Conservation (phyloP, 1,140 invertebrate species). For the Cydia amplana region DNA sequence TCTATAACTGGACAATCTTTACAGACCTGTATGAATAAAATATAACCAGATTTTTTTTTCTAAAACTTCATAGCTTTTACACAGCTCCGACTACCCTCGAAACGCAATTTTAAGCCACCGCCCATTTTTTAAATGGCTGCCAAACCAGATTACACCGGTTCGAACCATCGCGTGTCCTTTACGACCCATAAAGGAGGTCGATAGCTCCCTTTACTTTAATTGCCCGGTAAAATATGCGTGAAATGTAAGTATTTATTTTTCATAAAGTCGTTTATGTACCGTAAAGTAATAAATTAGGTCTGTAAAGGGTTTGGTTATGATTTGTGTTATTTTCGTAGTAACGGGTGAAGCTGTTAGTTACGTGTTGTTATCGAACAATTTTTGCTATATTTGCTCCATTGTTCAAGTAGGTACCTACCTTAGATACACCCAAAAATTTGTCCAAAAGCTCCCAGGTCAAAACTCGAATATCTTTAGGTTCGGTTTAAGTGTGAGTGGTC, state of each 20-base stretch:
- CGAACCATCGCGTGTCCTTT: conserved; percentile 52
- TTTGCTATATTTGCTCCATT: background rate
- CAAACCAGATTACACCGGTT: conserved; percentile 12
- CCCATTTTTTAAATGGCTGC: conserved; percentile 8
- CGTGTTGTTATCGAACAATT: background rate
- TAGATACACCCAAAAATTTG: no score
- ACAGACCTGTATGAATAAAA: no score
- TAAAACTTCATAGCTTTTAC: background rate
- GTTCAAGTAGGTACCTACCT: no score
- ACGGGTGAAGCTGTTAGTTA: background rate
- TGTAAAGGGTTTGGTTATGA: conserved; percentile 24
- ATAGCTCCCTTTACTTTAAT: conserved; percentile 56
- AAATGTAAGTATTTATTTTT: conserved; percentile 51
- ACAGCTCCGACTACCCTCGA: conserved; percentile 44
- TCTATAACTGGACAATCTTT: no score
- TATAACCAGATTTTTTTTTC: no score
- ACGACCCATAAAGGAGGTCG: conserved; percentile 54
- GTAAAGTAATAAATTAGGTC: conserved; percentile 26
- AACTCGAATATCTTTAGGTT: no score
- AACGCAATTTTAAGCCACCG: background rate
- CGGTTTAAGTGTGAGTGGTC: no score
- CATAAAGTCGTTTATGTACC: conserved; percentile 35
- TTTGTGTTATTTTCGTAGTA: background rate
- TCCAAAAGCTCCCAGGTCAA: no score
- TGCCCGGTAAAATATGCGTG: conserved; percentile 55